These are phyloP conservation scores for Ictalurus punctatus DNA, from an alignment of 2,113 vertebrate species.

Conservation along the genomic window DNA sequence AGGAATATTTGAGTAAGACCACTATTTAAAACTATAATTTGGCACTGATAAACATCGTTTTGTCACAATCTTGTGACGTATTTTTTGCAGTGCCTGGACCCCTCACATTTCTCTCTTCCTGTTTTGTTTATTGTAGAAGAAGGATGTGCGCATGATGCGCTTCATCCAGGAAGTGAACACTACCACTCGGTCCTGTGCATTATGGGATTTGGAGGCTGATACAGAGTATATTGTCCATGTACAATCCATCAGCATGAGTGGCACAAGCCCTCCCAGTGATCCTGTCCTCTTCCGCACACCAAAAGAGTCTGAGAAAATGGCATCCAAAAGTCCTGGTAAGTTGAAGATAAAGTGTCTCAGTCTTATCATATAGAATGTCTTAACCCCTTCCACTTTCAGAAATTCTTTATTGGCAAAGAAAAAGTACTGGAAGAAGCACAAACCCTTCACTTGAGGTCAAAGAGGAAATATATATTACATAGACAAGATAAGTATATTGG, in stretches of 20 bases:
- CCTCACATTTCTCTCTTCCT: neutral
- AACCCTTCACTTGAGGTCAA: neutral
- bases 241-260: slow-evolving; percentile 91
- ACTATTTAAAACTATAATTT: neutral
- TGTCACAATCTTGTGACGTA: neutral
- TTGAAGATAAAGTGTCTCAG: neutral
- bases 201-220: slow-evolving; percentile 96
- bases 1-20: neutral
- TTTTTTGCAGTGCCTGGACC: neutral
- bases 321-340: slow-evolving; percentile 91
- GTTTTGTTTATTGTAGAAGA: slow-evolving; percentile 76
- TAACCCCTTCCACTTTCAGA: neutral
- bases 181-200: slow-evolving; percentile 90
- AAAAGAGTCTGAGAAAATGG: slow-evolving; percentile 90
- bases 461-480: neutral
- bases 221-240: slow-evolving; percentile 95
- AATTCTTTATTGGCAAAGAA: neutral
- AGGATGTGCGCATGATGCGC: slow-evolving; percentile 91
- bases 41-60: neutral
- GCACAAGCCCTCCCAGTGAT: slow-evolving; percentile 90
- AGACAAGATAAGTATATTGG: neutral
- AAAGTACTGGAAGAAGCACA: neutral
- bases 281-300: slow-evolving; percentile 90
- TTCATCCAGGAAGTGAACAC: slow-evolving; percentile 99
- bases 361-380: neutral